phyloP scores from a whole-genome alignment of 2,797 vertebrate genomes.

The Lemur catta region DNA sequence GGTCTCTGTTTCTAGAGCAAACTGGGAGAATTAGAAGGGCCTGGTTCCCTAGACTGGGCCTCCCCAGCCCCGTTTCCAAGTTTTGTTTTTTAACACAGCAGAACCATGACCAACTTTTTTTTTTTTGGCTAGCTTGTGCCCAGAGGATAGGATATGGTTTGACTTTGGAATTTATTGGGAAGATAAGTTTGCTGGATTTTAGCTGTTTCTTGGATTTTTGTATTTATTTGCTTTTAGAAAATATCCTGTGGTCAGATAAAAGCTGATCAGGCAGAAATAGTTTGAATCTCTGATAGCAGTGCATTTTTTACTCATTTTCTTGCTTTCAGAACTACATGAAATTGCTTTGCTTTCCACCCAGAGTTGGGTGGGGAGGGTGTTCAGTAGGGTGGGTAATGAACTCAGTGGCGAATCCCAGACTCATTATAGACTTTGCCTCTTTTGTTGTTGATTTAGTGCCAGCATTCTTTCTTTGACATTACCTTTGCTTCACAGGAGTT shows the following conservation, averaged over 20 bases:
- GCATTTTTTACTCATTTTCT: slow-evolving; percentile 3
- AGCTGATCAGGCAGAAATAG: neutral
- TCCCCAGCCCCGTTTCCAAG: neutral
- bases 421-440: neutral
- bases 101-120: neutral
- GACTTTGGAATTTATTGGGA: neutral
- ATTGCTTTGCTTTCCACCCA: neutral
- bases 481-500: neutral
- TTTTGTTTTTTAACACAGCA: neutral
- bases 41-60: neutral
- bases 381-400: neutral
- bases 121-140: neutral
- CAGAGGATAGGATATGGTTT: neutral
- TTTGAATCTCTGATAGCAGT: neutral
- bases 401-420: neutral
- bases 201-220: slow-evolving; percentile 8
- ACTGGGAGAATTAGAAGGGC: neutral
- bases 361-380: neutral
- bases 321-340: neutral
- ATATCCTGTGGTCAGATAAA: neutral
- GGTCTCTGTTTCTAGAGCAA: neutral
- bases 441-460: neutral
- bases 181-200: neutral
- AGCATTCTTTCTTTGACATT: neutral
- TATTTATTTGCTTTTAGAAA: slow-evolving; percentile 34